Evolutionary conservation across 2,797 vertebrate species (phyloP).

Genomic region (Myotis daubentonii): DNA sequence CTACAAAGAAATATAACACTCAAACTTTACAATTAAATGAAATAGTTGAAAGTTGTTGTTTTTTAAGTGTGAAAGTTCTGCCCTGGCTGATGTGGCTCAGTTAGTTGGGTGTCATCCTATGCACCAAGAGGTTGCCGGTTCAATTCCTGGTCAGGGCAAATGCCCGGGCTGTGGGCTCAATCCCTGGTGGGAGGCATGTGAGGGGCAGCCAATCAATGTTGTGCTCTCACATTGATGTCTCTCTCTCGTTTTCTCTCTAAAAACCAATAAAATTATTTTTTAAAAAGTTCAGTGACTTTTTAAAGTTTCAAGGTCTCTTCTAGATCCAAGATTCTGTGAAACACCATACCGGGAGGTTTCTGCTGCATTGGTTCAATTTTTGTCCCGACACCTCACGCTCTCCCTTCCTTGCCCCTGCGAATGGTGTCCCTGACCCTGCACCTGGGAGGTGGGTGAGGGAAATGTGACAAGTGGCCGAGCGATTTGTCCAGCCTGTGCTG

Average conservation of each 20-base stretch:
- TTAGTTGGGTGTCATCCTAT: neutral
- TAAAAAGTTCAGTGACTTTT: neutral
- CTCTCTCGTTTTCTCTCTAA: neutral
- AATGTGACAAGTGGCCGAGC: neutral
- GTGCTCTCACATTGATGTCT: neutral
- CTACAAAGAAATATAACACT: neutral
- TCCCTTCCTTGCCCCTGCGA: too few relatives aligned
- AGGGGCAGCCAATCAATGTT: neutral
- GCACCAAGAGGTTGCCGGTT: neutral
- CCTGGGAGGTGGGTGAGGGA: neutral
- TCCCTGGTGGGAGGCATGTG: neutral
- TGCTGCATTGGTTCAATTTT: neutral
- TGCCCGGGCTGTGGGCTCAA: neutral
- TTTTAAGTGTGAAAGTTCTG: neutral
- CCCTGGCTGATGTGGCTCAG: neutral
- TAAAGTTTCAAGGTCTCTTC: neutral
- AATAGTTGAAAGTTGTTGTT: neutral
- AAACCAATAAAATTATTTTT: neutral
- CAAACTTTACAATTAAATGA: neutral
- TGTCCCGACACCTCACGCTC: neutral
- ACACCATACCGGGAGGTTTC: neutral
- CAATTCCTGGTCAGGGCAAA: neutral
- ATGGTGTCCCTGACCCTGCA: neutral
- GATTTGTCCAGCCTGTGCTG: neutral
- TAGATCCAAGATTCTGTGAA: neutral